A percentile compares a stretch with the other conserved stretches of the same genome.
These are phyloP conservation scores for Protobothrops mucrosquamatus DNA, from an alignment of 2,113 vertebrate species.

Conservation along the genomic window DNA sequence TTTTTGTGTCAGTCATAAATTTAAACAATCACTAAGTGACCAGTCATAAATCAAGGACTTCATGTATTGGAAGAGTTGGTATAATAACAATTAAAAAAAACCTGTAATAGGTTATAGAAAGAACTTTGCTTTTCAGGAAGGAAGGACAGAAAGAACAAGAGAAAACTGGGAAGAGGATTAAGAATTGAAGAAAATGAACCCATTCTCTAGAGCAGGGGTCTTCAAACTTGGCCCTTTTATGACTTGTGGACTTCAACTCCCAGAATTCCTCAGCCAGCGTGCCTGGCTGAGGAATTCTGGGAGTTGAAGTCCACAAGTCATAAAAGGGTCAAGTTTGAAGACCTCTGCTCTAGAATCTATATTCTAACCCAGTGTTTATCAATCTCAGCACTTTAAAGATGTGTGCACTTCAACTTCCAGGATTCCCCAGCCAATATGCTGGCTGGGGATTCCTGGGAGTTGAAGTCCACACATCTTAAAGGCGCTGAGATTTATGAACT, in stretches of 20 bases:
- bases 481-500: not conserved
- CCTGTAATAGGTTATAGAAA: not conserved
- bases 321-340: too few species aligned
- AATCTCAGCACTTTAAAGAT: not conserved
- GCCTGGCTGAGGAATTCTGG: too few species aligned
- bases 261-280: too few species aligned
- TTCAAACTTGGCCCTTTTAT: too few species aligned
- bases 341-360: too few species aligned
- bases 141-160: not conserved
- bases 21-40: not conserved
- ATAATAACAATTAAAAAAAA: not conserved
- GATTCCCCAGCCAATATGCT: not conserved
- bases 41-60: not conserved
- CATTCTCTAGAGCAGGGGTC: not conserved
- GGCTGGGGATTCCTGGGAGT: not conserved
- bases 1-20: not conserved
- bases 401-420: too few species aligned
- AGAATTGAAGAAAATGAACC: not conserved
- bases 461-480: not conserved
- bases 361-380: not conserved
- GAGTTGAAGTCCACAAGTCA: too few species aligned
- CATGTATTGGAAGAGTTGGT: not conserved
- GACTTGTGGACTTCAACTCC: too few species aligned
- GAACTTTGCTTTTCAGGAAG: not conserved
- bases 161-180: not conserved